Base-by-base conservation (phyloP, 2,888 invertebrate genomes). In the Tridacna gigas region DNA sequence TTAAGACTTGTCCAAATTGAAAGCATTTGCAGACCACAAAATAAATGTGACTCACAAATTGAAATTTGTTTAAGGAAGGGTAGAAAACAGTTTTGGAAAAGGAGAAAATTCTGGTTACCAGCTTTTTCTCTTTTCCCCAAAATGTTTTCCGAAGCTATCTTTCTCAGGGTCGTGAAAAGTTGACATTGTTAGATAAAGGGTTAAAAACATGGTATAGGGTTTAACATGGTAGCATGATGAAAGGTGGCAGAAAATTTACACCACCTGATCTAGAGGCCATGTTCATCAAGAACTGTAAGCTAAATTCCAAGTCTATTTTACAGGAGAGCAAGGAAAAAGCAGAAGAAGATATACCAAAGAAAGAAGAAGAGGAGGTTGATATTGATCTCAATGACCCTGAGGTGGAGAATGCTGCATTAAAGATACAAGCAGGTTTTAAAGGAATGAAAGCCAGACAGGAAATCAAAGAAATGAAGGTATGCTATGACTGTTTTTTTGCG, bases 371-470 rank as follows among this genome's bases (percentile, higher is more conserved):
- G 37, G 86, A 86, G 51, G 65, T 84, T 11, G 86, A 86, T 76
- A 86, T 94, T 83, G 94, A 94, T 82, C 91, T 94, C 20, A 90
- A 88, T 74, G 94, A 94, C 76, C 94, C 93, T 9, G 94, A 94
- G 60, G 92, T 93, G 7, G 90, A 90, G 82, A 90, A 91, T 77
- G 94, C 94, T 26, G 94, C 94, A 37, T 77, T 90, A 20, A 94
- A 92, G 88, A 94, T 94, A 86, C 94, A 94, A 85, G 91, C 93
- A 48, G 90, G 90, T 15, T 94, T 91, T 86, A 91, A 74, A 88
- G 92, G 93, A 25, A 89, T 89, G 81, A 87, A 90, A 74, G 79
- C 89, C 5, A 78, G 93, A 25, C 87, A 91, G 77, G 85, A 90
- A 37, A 47, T 91, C 45, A 88, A 89, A 66, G 80, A 78, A 25